Evolutionary conservation across 1,140 invertebrate species (phyloP), one percentile per base, ranked within the genome.

Genomic region (Drosophila hydei): DNA sequence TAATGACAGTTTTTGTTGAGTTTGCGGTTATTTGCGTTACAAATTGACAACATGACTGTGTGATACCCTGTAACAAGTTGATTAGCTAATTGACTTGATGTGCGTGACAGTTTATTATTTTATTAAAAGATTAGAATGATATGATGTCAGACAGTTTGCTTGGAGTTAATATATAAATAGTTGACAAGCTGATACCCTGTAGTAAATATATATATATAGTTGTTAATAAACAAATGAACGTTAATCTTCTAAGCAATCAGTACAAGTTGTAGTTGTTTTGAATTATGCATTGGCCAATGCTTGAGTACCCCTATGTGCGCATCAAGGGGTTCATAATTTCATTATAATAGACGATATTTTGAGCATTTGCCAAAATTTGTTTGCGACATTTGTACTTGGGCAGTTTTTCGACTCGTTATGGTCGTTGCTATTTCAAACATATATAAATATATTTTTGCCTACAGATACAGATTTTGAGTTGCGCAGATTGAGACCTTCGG

Each of bases 281-380:
- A 30, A 23, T 36, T n/a, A 19, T 52, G 19, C 6, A 25, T 48
- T 48, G 19, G 8, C 2, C 19, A 43, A 8, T 18, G n/a, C 23
- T 27, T 58, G 55, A 58, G 21, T 58, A 43, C 40, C 38, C 21
- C 40, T 19, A 58, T 8, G 8, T 3, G 5, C n/a, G 11, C 21
- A 5, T 3, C 3, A 30, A 5, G 16, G 11, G 9, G 23, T 65
- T 58, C 38, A 64, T 51, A 56, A 50, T 59, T 40, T 27, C 12
- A 33, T 38, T 38, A 18, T 47, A 48, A 45, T 40, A 72, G 38
- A 47, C 58, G 33, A 14, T 30, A n/a, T 54, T 69, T 79, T 67
- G 42, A 75, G 60, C 12, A 55, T 23, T 60, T 79, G 79, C 75
- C 79, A 79, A 79, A 75, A 56, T 38, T 45, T 33, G 38, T 21